These are phyloP conservation scores for Myotis daubentonii DNA, from an alignment of 2,797 vertebrate species.

Conservation along the genomic window DNA sequence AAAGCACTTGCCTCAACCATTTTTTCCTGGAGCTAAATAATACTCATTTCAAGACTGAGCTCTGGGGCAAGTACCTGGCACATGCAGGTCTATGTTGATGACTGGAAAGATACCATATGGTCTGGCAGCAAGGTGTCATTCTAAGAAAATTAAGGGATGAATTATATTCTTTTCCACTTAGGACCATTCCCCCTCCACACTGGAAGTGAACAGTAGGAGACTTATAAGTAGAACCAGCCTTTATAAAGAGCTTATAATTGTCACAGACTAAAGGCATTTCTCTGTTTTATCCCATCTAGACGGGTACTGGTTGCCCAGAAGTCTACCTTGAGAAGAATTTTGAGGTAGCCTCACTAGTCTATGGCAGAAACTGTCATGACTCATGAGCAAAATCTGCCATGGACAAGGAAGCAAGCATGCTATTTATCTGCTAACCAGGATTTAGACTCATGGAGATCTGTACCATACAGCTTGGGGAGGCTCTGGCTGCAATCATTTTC, in stretches of 20 bases:
- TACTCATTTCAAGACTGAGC: neutral
- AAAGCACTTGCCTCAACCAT: neutral
- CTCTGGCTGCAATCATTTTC: neutral
- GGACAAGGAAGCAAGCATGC: neutral
- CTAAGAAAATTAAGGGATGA: conserved; percentile 42
- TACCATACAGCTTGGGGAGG: neutral
- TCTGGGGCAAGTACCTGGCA: conserved; percentile 1
- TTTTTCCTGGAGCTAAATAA: neutral
- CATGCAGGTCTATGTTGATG: neutral
- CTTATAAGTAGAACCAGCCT: neutral
- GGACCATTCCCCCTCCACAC: conserved; percentile 1
- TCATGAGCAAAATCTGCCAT: neutral
- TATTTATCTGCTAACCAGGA: neutral
- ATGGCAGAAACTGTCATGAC: neutral
- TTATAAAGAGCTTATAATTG: conserved; percentile 52
- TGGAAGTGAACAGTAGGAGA: neutral
- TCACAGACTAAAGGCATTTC: neutral
- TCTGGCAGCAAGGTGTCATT: conserved; percentile 32
- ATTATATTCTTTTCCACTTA: conserved; percentile 44
- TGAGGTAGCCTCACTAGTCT: neutral
- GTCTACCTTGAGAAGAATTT: conserved; percentile 6
- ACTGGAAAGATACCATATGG: conserved; percentile 53
- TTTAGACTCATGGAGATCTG: neutral
- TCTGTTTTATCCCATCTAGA: conserved; percentile 18
- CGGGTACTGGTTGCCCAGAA: neutral